Base-by-base conservation (phyloP, 2,888 invertebrate species). In the Tenthredo amoena region DNA sequence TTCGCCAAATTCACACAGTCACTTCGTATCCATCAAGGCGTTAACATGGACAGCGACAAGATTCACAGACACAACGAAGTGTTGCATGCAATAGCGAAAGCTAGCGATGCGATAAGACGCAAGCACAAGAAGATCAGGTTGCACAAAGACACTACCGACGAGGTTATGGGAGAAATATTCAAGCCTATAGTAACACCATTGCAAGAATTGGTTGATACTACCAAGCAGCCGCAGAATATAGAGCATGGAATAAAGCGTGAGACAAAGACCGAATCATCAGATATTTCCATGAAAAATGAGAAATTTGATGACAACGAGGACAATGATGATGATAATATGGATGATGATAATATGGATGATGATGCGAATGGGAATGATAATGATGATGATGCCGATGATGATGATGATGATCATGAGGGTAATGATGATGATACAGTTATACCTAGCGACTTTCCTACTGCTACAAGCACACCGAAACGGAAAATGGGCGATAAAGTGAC, bases 41-140 rank as follows among this genome's bases (percentile, higher is more conserved):
- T 55, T 50, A 86, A 86, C 68, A 87, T 85, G 85, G 65, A 83
- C 6, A 21, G 84, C 7, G 26, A 40, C 7, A 10, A 37, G 6
- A 37, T 37, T 37, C 37, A 26, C 26, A 26, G 26, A 1, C 83
- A 86, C 65, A 68, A 58, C 40, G 47, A 86, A n/a, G 76, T 82
- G 37, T 84, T 74, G 55, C 71, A 84, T 50, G 40, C 86, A 86
- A 87, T 87, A 40, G 86, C 87, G 26, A 47, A 79, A 77, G 86
- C 86, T n/a, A 87, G 88, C 81, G 86, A 87, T 76, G 84, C 87
- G 55, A 88, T 87, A 74, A 83, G 85, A 21, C 62, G 85, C 15
- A 88, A 87, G 43, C 85, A 87, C 71, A 58, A 58, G 85, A 58
- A 86, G n/a, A 26, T 86, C 9, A 87, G 85, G 58, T 81, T 85